Percentiles rank a stretch among this genome's conserved stretches.
Conservation (phyloP, 1,140 invertebrate genomes). For the Tetramorium alpestre region DNA sequence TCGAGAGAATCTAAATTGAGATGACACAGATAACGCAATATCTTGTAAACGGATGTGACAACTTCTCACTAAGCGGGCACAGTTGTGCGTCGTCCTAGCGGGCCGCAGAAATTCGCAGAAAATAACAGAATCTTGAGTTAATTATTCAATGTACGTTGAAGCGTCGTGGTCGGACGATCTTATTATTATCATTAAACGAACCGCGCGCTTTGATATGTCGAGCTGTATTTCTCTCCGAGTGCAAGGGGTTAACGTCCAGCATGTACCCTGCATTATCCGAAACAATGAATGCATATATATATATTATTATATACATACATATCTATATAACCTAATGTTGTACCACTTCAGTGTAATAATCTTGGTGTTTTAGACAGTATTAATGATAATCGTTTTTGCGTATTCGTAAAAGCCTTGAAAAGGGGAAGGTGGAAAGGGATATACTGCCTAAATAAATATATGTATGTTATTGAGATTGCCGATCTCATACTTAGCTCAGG, state of each 20-base stretch:
- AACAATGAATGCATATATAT: constrained; percentile 72
- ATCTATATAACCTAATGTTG: constrained; percentile 76
- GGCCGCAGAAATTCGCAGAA: neutral
- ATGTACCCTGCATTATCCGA: constrained; percentile 80
- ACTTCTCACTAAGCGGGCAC: neutral
- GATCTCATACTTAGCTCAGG: constrained; percentile 69
- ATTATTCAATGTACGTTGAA: neutral
- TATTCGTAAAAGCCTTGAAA: constrained; percentile 69
- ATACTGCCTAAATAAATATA: constrained; percentile 42
- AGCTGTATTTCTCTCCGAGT: constrained; percentile 82
- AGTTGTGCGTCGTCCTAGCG: neutral
- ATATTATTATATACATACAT: constrained; percentile 58
- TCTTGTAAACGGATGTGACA: constrained; percentile 7
- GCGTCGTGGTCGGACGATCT: neutral
- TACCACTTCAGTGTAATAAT: constrained; percentile 81
- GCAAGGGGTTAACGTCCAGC: constrained; percentile 79
- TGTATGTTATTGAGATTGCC: constrained; percentile 58
- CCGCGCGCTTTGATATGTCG: neutral
- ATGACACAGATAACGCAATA: constrained; percentile 4
- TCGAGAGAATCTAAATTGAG: constrained; percentile 19
- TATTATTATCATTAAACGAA: constrained; percentile 34
- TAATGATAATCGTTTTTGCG: constrained; percentile 79
- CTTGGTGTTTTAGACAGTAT: constrained; percentile 83
- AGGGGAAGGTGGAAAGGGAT: constrained; percentile 39
- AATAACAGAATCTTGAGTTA: neutral